These are phyloP conservation scores for Euthynnus affinis DNA, from an alignment of 2,797 vertebrate genomes.

Conservation along the genomic window DNA sequence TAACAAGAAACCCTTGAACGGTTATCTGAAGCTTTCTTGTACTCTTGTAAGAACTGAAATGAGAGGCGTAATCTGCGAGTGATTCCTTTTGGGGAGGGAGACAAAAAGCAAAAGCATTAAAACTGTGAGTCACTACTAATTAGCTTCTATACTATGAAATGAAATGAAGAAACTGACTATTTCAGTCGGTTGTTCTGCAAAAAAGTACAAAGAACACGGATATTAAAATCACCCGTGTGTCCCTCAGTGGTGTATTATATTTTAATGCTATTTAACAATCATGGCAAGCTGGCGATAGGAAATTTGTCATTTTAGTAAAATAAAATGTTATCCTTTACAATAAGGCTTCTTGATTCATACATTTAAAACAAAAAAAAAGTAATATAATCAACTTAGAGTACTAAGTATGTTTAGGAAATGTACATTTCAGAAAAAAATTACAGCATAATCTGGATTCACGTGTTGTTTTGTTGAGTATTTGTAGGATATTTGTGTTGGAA, in stretches of 20 bases:
- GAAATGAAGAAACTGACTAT: neutral
- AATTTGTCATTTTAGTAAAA: neutral
- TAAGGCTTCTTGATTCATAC: too few species aligned
- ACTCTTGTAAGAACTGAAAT: neutral
- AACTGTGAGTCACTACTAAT: conserved; percentile 10
- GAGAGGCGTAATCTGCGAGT: neutral
- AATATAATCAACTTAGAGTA: too few species aligned
- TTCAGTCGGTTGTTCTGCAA: neutral
- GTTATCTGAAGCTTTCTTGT: conserved; percentile 21
- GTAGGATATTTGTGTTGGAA: neutral
- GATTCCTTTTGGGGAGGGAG: neutral
- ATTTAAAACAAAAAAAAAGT: too few species aligned
- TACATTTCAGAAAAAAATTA: too few species aligned
- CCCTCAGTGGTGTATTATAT: neutral
- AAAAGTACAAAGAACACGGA: neutral
- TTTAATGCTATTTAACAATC: too few species aligned
- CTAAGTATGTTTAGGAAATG: too few species aligned
- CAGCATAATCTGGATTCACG: too few species aligned
- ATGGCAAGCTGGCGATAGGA: neutral
- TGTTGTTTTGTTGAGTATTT: neutral
- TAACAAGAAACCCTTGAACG: conserved; percentile 24
- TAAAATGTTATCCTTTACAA: too few species aligned
- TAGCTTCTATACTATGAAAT: neutral
- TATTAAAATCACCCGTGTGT: neutral
- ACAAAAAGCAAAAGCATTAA: conserved; percentile 7